Evolutionary conservation across 1,140 invertebrate species (phyloP).

Genomic region (Acromyrmex echinatior): DNA sequence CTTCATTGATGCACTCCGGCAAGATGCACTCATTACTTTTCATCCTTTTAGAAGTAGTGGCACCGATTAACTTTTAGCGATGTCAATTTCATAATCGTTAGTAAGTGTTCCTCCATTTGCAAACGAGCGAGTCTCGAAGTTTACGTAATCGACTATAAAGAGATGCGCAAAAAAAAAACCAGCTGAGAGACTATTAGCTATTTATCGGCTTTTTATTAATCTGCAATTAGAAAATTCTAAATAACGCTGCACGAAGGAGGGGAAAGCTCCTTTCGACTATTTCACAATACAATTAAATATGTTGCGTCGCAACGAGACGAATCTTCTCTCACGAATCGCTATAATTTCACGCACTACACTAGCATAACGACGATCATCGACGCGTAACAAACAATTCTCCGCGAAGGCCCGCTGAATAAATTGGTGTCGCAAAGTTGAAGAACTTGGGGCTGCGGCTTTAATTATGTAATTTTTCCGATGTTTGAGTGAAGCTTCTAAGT

Average conservation of each 20-base stretch:
- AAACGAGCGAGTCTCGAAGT: neutral
- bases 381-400: constrained; percentile 20
- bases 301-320: neutral
- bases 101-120: constrained; percentile 23
- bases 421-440: neutral
- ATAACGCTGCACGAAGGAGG: neutral
- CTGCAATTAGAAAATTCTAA: constrained; percentile 45
- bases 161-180: constrained; percentile 28
- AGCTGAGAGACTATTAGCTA: constrained; percentile 34
- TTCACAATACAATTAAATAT: constrained; percentile 7
- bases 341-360: constrained; percentile 24
- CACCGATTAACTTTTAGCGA: constrained; percentile 35
- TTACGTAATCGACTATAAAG: constrained; percentile 53
- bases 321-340: constrained; percentile 18
- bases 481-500: constrained; percentile 1
- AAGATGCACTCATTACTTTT: neutral
- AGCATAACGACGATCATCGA: constrained; percentile 26
- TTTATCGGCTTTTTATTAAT: constrained; percentile 56
- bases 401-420: constrained; percentile 22
- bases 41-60: neutral
- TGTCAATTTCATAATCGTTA: constrained; percentile 57
- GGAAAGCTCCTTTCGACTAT: neutral
- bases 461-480: neutral
- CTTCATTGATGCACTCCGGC: neutral
- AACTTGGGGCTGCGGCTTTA: constrained; percentile 10